Percentiles rank a stretch among this genome's conserved stretches.
These are phyloP conservation scores for Kryphioiulus occultus DNA, from an alignment of 2,888 invertebrate species.

Conservation along the genomic window DNA sequence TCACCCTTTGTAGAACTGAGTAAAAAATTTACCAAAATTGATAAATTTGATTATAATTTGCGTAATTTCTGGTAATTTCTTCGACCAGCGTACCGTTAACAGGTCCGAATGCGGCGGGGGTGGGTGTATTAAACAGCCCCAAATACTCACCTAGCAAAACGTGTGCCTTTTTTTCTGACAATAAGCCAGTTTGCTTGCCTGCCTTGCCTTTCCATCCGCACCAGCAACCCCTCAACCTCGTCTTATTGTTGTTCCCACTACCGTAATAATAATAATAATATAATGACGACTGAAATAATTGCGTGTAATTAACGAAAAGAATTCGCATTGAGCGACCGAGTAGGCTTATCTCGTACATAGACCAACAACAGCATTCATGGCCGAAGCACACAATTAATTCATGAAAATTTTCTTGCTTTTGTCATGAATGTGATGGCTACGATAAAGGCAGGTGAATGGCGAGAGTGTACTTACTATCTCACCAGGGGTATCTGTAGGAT, in stretches of 20 bases:
- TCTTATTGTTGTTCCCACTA: constrained; percentile 20
- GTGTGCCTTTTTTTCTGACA: neutral
- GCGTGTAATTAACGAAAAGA: neutral
- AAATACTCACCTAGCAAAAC: constrained; percentile 1
- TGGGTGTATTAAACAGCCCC: neutral
- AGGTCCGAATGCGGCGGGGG: neutral
- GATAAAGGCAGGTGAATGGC: neutral
- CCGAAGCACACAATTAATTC: neutral
- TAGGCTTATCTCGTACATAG: neutral
- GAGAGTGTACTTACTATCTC: neutral
- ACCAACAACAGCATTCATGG: neutral
- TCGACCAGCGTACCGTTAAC: neutral
- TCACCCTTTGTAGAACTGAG: too few relatives aligned
- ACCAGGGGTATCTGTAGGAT: too few relatives aligned
- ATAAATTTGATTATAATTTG: neutral
- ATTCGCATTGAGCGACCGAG: constrained; percentile 20
- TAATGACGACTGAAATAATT: neutral
- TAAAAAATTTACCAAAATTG: too few relatives aligned
- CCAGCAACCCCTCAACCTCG: neutral
- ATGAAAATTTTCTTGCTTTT: neutral
- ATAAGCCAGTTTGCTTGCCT: neutral
- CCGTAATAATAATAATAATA: constrained; percentile 10
- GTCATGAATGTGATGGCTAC: neutral
- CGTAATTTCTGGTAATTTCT: neutral
- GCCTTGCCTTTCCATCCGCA: neutral